Base-by-base conservation (phyloP, 2,888 invertebrate species). In the Xanthorhoe designata region DNA sequence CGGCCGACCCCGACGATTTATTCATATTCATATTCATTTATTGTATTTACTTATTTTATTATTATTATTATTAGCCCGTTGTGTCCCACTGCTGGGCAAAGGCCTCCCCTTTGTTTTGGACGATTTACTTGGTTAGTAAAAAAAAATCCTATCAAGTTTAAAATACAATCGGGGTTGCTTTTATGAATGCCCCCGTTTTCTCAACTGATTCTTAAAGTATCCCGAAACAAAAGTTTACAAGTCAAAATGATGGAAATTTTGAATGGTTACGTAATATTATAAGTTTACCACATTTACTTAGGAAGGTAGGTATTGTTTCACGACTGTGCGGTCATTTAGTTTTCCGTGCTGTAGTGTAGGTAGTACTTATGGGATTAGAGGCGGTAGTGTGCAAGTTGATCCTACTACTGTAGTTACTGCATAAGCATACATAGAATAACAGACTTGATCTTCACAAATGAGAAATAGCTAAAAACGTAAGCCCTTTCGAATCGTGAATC, bases 281-380 rank as follows among this genome's bases (percentile, higher is more conserved):
- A 35, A 2, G 10, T 9, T 1, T 35, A 6, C 38, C 38, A 2
- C 13, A 42, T 42, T 42, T 42, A 42, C 38, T 13, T 42, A 35
- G 3, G 13, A 10, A 2, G 38, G 38, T 42, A 13, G n/a, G n/a
- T 57, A 70, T 69, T 68, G 66, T 61, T 63, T 52, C 32, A 32
- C 32, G 7, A 32, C 32, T 32, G 32, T 32, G 6, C 32, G 54
- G 45, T 58, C 61, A 69, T 65, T 67, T 68, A 64, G 59, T 62
- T 69, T 75, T 72, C 70, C 68, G 62, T 2, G 56, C 15, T 45
- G 56, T 56, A 50, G 55, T 38, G 24, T 24, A 24, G 4, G 24
- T 24, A 24, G 24, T 29, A 18, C n/a, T 18, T 49, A 9, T n/a
- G 9, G 18, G 29, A 32, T n/a, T 10, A 45, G 5, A 7, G 24